phyloP scores from a whole-genome alignment of 2,797 vertebrate species.

The Rhinatrema bivittatum region DNA sequence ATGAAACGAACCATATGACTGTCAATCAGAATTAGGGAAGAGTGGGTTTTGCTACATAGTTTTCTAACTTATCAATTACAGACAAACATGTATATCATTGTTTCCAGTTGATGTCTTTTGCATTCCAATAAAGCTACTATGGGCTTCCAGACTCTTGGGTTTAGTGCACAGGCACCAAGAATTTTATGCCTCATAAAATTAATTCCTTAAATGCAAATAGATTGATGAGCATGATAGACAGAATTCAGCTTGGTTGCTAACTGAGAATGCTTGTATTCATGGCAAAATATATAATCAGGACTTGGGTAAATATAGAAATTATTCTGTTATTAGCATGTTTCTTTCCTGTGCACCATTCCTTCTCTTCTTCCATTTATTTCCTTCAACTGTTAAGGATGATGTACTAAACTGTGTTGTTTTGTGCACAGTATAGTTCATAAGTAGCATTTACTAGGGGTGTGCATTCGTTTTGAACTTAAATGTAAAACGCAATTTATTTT shows the following conservation, averaged over 20 bases:
- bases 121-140: conserved; percentile 10
- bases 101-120: conserved; percentile 22
- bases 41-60: background rate
- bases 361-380: too few species aligned
- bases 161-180: background rate
- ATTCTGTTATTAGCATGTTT: too few species aligned
- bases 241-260: background rate
- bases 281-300: too few species aligned
- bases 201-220: conserved; percentile 7
- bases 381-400: too few species aligned
- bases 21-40: conserved; percentile 10
- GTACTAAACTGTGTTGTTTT: too few species aligned
- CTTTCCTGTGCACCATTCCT: too few species aligned
- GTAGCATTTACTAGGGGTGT: too few species aligned
- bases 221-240: background rate
- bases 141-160: background rate
- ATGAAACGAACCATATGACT: background rate
- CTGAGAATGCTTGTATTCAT: background rate
- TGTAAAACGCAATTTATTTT: too few species aligned
- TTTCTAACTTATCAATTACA: background rate
- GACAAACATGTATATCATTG: conserved; percentile 16
- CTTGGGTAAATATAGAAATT: too few species aligned
- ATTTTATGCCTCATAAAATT: conserved; percentile 8
- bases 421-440: too few species aligned
- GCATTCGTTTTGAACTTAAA: too few species aligned